Percentiles rank a stretch among this genome's conserved stretches.
Conservation (phyloP, 2,888 invertebrate genomes). For the Leucophora obtusa region DNA sequence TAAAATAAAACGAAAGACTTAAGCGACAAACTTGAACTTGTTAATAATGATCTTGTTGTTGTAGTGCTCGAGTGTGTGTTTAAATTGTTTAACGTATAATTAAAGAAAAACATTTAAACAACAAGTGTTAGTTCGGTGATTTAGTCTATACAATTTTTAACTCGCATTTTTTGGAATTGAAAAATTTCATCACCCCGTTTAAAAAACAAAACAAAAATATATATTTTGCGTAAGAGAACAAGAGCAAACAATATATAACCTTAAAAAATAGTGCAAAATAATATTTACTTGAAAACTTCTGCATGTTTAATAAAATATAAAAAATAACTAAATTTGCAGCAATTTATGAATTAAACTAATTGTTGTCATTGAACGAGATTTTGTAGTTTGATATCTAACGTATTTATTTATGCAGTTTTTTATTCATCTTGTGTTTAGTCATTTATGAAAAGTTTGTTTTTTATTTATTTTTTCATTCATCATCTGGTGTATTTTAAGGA, state of each 20-base stretch:
- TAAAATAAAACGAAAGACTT: conserved; percentile 68
- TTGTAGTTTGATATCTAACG: conserved; percentile 22
- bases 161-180: not conserved
- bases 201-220: not conserved
- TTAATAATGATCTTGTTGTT: conserved; percentile 38
- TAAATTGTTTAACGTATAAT: conserved; percentile 12
- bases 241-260: not conserved
- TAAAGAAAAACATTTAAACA: conserved; percentile 2
- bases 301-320: not conserved
- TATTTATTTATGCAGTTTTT: not conserved
- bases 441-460: conserved; percentile 14
- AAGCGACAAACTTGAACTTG: conserved; percentile 75
- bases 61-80: conserved; percentile 27
- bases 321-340: not conserved
- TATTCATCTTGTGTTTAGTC: not conserved
- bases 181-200: not conserved
- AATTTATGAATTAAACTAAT: conserved; percentile 30
- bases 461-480: not conserved
- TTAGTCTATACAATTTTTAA: conserved; percentile 14
- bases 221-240: conserved; percentile 4
- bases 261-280: conserved; percentile 21
- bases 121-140: not conserved
- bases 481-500: conserved; percentile 2
- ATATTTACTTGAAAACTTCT: conserved; percentile 19
- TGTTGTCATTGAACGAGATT: conserved; percentile 42